phyloP scores from a whole-genome alignment of 35 echinoderm and acorn worm species.

The Stichopus chloronotus region DNA sequence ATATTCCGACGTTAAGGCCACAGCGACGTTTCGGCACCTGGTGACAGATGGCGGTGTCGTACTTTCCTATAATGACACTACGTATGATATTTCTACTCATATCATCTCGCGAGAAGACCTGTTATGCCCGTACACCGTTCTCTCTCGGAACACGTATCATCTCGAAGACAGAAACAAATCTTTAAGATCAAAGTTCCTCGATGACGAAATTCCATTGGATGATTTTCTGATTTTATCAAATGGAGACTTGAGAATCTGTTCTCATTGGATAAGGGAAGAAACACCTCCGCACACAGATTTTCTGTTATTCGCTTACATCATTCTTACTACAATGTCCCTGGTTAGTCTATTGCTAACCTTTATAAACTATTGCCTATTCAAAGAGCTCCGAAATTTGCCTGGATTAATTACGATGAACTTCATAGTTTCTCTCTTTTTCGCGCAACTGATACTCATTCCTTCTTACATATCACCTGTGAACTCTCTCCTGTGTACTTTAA shows the following conservation, averaged over 20 bases:
- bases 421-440: conserved; percentile 43
- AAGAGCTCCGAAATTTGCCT: conserved; percentile 53
- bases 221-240: conserved; percentile 12
- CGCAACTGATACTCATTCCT: conserved; percentile 55
- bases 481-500: conserved; percentile 15
- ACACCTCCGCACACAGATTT: not conserved
- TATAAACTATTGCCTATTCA: conserved; percentile 63
- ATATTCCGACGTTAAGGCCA: not conserved
- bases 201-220: not conserved
- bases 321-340: conserved; percentile 51
- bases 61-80: not conserved
- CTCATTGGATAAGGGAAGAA: not conserved
- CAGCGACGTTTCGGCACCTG: not conserved
- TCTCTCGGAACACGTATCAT: not conserved
- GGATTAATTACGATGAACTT: conserved; percentile 65
- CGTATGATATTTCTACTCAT: not conserved
- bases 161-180: not conserved
- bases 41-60: not conserved
- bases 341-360: conserved; percentile 61
- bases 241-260: conserved; percentile 26
- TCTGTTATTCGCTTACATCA: not conserved
- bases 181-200: conserved; percentile 11
- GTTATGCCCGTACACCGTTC: conserved; percentile 1
- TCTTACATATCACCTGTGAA: not conserved
- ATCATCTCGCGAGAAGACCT: not conserved